Conservation (phyloP, 2,797 vertebrate genomes). For the Anguilla megastoma region DNA sequence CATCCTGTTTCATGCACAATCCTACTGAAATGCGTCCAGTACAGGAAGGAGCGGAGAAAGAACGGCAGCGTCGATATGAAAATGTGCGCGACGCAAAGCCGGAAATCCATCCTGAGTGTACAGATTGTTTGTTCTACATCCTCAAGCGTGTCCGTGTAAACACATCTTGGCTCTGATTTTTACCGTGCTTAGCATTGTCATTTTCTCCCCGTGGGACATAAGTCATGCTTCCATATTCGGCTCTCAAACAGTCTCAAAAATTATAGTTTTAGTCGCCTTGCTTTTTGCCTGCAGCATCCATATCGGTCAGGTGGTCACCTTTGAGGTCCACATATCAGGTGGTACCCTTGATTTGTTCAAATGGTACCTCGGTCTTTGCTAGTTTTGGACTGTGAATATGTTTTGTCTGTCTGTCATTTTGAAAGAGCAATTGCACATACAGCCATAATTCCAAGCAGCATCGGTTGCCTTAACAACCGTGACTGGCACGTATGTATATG, state of each 20-base stretch:
- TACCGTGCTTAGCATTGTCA: not conserved
- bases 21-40: not conserved
- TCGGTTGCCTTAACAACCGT: no score
- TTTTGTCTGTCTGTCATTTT: not conserved
- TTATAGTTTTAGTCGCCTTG: not conserved
- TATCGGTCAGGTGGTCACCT: not conserved
- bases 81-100: not conserved
- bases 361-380: not conserved
- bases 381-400: not conserved
- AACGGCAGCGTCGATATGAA: not conserved
- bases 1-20: not conserved
- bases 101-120: not conserved
- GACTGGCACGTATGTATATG: no score
- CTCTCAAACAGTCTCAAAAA: not conserved
- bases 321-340: not conserved
- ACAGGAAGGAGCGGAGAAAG: not conserved
- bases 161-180: not conserved
- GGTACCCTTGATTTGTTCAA: not conserved
- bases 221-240: not conserved
- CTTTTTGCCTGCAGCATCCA: not conserved
- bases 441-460: no score
- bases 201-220: not conserved
- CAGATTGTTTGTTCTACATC: not conserved
- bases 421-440: no score
- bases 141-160: not conserved